Evolutionary conservation across 2,113 vertebrate genomes (phyloP).

Genomic region (Pterocles burchelli): DNA sequence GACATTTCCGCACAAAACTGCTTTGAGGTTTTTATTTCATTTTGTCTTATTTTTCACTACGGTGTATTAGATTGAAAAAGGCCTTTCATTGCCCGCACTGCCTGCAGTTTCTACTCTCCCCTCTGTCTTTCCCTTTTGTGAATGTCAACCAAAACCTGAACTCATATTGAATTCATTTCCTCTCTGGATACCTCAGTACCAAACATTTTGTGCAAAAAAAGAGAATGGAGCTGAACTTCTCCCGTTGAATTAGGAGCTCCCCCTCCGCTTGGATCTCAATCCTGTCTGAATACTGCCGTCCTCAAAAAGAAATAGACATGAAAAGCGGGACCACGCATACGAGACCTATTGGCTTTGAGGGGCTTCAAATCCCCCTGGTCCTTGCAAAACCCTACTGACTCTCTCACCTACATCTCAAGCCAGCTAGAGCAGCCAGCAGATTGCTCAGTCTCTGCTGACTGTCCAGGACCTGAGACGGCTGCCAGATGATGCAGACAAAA

Average conservation of each 20-base stretch:
- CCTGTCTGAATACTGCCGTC: neutral
- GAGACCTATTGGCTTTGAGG: neutral
- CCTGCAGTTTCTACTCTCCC: neutral
- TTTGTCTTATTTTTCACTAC: neutral
- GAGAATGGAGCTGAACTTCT: neutral
- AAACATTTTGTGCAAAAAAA: neutral
- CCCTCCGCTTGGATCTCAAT: neutral
- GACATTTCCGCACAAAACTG: neutral
- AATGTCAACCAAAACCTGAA: neutral
- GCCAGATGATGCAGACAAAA: conserved; percentile 17
- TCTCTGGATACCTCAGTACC: neutral
- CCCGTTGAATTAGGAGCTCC: neutral
- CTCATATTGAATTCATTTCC: conserved; percentile 14
- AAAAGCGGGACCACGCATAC: neutral
- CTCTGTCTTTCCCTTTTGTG: neutral
- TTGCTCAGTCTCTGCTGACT: neutral
- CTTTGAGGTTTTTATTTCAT: neutral
- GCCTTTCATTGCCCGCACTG: neutral
- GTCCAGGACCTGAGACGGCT: neutral
- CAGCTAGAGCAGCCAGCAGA: neutral
- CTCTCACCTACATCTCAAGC: neutral
- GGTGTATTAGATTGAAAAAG: neutral
- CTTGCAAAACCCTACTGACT: neutral
- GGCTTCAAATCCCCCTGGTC: neutral
- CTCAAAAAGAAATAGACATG: neutral